These are phyloP conservation scores for Chrysotoxum bicinctum DNA, from an alignment of 2,888 invertebrate species.

Conservation along the genomic window DNA sequence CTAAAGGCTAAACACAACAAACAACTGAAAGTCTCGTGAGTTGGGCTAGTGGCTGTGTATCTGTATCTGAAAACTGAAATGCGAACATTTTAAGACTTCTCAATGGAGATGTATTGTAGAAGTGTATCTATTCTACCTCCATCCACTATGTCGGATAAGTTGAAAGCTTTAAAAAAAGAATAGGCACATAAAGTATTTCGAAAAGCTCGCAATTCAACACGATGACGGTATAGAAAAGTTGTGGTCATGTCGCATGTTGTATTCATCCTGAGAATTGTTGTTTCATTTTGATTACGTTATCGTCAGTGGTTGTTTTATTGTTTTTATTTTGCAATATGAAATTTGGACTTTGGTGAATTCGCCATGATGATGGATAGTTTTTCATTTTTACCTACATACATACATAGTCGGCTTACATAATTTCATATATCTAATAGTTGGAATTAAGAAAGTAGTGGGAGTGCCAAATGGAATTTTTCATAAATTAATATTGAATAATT, in stretches of 20 bases:
- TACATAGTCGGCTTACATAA: not conserved
- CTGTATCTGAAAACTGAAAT: slow-evolving; percentile 5
- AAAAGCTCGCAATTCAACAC: not conserved
- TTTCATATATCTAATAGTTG: not conserved
- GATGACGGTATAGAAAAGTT: slow-evolving; percentile 6
- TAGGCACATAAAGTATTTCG: not conserved
- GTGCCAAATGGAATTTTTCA: not conserved
- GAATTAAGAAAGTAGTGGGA: not conserved
- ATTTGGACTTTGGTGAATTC: not conserved
- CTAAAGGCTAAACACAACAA: slow-evolving; percentile 37
- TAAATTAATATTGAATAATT: not conserved
- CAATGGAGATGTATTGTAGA: not conserved
- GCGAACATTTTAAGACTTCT: slow-evolving; percentile 7
- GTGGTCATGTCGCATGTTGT: not conserved
- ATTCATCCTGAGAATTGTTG: not conserved
- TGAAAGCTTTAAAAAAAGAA: not conserved
- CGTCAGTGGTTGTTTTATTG: not conserved
- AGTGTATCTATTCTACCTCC: not conserved
- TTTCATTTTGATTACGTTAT: not conserved
- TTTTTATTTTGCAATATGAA: not conserved
- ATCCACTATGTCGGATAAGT: not conserved
- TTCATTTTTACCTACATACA: not conserved
- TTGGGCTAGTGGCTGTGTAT: not conserved
- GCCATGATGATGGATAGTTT: not conserved
- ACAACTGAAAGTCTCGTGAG: slow-evolving; percentile 46